These are phyloP conservation scores for Panzeria rudis DNA, from an alignment of 2,888 invertebrate genomes.

Conservation along the genomic window DNA sequence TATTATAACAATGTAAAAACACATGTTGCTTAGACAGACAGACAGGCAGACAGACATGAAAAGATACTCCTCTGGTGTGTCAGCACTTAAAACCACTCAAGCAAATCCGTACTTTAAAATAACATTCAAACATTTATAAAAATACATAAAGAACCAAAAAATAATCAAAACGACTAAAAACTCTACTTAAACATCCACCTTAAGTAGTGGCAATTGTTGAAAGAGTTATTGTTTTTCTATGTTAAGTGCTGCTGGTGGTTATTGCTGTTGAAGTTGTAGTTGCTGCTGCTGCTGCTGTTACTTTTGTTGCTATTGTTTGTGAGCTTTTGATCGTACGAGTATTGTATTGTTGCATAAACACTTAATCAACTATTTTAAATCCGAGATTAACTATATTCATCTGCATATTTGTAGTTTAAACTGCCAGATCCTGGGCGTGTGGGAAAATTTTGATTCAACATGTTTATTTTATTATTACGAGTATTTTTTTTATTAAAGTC, in stretches of 20 bases:
- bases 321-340: slow-evolving; percentile 29
- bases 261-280: slow-evolving; percentile 32
- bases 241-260: slow-evolving; percentile 70
- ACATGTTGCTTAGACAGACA: slow-evolving; percentile 64
- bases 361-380: slow-evolving; percentile 69
- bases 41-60: slow-evolving; percentile 17
- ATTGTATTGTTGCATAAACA: slow-evolving; percentile 63
- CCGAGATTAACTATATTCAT: slow-evolving; percentile 65
- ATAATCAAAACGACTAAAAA: slow-evolving; percentile 45
- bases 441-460: slow-evolving; percentile 50
- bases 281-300: slow-evolving; percentile 24
- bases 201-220: slow-evolving; percentile 72
- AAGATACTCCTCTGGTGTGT: slow-evolving; percentile 54
- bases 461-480: slow-evolving; percentile 1
- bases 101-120: slow-evolving; percentile 72
- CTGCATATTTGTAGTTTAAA: slow-evolving; percentile 70
- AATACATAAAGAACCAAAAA: slow-evolving; percentile 48
- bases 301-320: slow-evolving; percentile 48
- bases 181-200: slow-evolving; percentile 65
- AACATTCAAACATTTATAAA: slow-evolving; percentile 69
- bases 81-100: slow-evolving; percentile 72
- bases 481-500: slow-evolving; percentile 26
- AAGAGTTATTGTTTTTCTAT: slow-evolving; percentile 70
- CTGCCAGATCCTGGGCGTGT: slow-evolving; percentile 69
- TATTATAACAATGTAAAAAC: slow-evolving; percentile 68